Percentiles rank a stretch among this genome's conserved stretches.
These are phyloP conservation scores for Philypnodon macrostomus DNA, from an alignment of 2,797 vertebrate species.

Conservation along the genomic window DNA sequence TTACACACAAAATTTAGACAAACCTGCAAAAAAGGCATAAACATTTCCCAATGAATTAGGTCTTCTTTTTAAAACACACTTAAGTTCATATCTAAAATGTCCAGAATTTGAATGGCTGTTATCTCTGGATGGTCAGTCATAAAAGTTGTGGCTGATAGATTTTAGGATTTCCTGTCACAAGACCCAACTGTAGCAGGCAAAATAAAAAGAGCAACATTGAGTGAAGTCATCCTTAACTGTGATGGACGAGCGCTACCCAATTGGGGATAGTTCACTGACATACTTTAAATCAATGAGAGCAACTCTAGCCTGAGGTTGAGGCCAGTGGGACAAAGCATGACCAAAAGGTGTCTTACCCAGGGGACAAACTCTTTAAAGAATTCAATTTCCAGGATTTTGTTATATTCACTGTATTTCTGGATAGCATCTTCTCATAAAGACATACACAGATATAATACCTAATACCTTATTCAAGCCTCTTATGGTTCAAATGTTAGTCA, in stretches of 20 bases:
- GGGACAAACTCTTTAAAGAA: not conserved
- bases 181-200: not conserved
- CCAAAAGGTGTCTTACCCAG: not conserved
- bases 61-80: too few species aligned
- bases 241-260: conserved; percentile 5
- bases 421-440: too few species aligned
- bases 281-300: conserved; percentile 6
- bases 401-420: too few species aligned
- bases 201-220: not conserved
- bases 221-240: conserved; percentile 10
- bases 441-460: too few species aligned
- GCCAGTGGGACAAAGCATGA: not conserved
- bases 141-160: not conserved
- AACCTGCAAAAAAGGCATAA: too few species aligned
- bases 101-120: too few species aligned
- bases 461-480: too few species aligned
- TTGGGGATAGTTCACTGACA: conserved; percentile 7
- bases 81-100: too few species aligned
- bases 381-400: not conserved
- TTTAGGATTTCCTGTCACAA: not conserved
- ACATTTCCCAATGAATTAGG: too few species aligned
- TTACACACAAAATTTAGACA: too few species aligned
- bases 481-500: not conserved
- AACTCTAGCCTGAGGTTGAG: not conserved
- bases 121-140: not conserved